Base-by-base conservation (phyloP, 2,888 invertebrate genomes). In the Tillus elongatus region DNA sequence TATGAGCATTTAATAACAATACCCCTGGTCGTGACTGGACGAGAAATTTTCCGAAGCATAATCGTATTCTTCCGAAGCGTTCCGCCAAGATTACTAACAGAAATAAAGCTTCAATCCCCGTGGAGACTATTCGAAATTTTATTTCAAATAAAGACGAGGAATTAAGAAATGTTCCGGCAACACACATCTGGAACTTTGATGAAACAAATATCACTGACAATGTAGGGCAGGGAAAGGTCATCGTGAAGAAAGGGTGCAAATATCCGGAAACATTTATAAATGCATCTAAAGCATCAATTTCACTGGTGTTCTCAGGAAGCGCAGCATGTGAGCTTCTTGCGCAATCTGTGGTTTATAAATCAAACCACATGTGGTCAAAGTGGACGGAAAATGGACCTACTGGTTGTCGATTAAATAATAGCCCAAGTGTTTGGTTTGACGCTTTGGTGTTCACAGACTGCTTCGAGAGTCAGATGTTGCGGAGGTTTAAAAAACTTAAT, bases 381-480 rank as follows among this genome's bases (percentile, higher is more conserved):
- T 19, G 24, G 24, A 19, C 24, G n/a, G 24, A 19, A 19, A n/a
- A n/a, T 8, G 24, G 24, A 8, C 24, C 24, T 19, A 19, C 6
- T n/a, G n/a, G n/a, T 6, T 19, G 24, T 19, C 24, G 24, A 6
- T 19, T 8, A 8, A 19, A 19, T 19, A 8, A n/a, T 19, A 19
- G 24, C 24, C n/a, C 24, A 6, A 19, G 24, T n/a, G 24, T 6
- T 19, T 19, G 24, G 24, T 19, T 19, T 19, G 24, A 19, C n/a
- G 24, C 24, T 19, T 19, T n/a, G n/a, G n/a, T 19, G 6, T 19
- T 19, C 24, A 19, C 24, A 19, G 24, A 19, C 24, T 19, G 24
- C 6, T 19, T 19, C n/a, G n/a, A 6, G 24, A 19, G n/a, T 19
- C 24, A 19, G 24, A 19, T 19, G 24, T n/a, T 19, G 24, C 24